Percentiles rank a stretch among this genome's conserved stretches.
Evolutionary conservation across 2,113 vertebrate species (phyloP).

Genomic region (Lathamus discolor): DNA sequence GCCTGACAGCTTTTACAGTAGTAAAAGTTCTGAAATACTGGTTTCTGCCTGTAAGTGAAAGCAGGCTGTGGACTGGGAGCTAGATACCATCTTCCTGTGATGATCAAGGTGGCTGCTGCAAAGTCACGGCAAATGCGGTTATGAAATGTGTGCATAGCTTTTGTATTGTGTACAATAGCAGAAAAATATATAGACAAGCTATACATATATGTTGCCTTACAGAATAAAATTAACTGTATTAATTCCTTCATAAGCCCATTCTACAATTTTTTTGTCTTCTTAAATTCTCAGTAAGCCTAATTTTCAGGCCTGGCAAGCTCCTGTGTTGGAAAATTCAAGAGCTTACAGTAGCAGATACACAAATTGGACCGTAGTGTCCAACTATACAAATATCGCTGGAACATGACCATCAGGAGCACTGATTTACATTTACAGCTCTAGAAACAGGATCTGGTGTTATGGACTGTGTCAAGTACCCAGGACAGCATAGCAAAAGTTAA

Average conservation of each 20-base stretch:
- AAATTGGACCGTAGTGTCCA: background rate
- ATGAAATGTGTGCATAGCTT: background rate
- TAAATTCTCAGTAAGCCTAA: background rate
- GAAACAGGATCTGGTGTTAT: background rate
- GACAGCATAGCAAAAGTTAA: slow-evolving; percentile 2
- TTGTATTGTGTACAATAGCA: background rate
- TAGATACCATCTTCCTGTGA: background rate
- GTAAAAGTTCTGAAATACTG: background rate
- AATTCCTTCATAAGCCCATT: background rate
- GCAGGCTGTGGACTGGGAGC: background rate
- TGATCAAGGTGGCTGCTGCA: background rate
- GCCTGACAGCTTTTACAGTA: background rate
- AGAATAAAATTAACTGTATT: background rate
- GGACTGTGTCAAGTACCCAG: background rate
- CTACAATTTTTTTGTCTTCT: background rate
- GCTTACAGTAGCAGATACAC: background rate
- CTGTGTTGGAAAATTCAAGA: background rate
- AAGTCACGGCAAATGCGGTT: background rate
- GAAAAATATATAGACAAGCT: background rate
- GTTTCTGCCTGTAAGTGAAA: background rate
- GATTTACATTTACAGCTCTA: background rate
- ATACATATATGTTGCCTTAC: background rate
- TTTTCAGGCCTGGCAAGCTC: background rate
- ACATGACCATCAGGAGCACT: background rate
- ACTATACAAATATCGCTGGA: background rate